A percentile compares a stretch with the other conserved stretches of the same genome.
Evolutionary conservation across 2,888 invertebrate genomes (phyloP).

Genomic region (Bellardia pandia): DNA sequence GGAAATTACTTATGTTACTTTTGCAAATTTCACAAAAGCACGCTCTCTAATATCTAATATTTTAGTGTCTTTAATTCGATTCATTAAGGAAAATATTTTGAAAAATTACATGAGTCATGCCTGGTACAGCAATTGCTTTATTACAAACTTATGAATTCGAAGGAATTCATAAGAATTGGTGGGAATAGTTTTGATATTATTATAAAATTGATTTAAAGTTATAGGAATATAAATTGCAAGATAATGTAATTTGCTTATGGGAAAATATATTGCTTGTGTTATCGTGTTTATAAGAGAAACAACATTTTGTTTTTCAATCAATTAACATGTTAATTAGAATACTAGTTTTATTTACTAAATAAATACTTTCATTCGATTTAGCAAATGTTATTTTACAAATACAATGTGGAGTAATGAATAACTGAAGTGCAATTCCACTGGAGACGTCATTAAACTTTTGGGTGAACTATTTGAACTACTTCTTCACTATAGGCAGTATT

Average conservation of each 20-base stretch:
- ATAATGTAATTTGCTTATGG: background rate
- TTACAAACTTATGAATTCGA: background rate
- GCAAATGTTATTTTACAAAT: too few relatives aligned
- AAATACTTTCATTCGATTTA: too few relatives aligned
- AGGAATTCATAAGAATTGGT: too few relatives aligned
- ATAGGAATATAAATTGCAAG: too few relatives aligned
- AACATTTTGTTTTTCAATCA: background rate
- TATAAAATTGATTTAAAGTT: background rate
- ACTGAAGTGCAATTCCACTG: too few relatives aligned
- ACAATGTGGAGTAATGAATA: too few relatives aligned
- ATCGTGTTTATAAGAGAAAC: background rate
- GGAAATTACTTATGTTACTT: conserved; percentile 34
- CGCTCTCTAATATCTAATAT: background rate
- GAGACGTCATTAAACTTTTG: too few relatives aligned
- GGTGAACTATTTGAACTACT: too few relatives aligned
- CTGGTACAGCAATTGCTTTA: conserved; percentile 5
- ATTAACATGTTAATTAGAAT: background rate
- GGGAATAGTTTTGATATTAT: too few relatives aligned
- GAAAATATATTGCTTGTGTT: background rate
- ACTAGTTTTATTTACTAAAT: too few relatives aligned
- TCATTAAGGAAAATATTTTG: conserved; percentile 14
- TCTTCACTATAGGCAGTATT: too few relatives aligned
- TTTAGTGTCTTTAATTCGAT: conserved; percentile 4
- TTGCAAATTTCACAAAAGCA: background rate
- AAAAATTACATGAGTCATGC: conserved; percentile 22